phyloP scores from a whole-genome alignment of 1,140 invertebrate species.

The Oedothorax gibbosus region DNA sequence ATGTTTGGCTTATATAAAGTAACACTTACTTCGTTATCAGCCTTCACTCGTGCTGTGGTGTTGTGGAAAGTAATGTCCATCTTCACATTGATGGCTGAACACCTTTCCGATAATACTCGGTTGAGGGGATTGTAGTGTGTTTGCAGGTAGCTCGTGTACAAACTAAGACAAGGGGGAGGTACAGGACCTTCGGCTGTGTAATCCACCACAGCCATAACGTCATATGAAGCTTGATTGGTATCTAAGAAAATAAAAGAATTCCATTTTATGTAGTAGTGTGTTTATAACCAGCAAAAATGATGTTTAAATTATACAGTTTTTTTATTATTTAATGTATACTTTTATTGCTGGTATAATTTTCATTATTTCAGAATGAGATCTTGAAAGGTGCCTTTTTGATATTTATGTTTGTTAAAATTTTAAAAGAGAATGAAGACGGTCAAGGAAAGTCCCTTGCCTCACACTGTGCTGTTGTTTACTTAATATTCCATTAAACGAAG shows the following conservation, averaged over 20 bases:
- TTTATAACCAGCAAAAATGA: too few species aligned
- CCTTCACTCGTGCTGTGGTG: constrained; percentile 74
- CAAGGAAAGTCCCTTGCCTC: too few species aligned
- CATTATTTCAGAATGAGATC: too few species aligned
- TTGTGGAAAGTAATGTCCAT: constrained; percentile 93
- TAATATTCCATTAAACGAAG: too few species aligned
- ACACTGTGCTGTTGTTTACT: too few species aligned
- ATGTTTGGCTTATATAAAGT: background rate
- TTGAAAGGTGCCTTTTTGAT: too few species aligned
- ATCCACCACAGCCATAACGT: constrained; percentile 87
- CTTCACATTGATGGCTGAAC: constrained; percentile 93
- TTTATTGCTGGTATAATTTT: background rate
- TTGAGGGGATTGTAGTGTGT: constrained; percentile 86
- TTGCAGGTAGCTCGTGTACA: constrained; percentile 86
- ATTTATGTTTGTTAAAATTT: too few species aligned
- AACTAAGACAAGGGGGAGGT: constrained; percentile 81
- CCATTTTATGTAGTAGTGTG: background rate
- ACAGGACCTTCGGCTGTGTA: constrained; percentile 92
- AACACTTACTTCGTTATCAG: constrained; percentile 61
- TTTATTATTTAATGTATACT: background rate
- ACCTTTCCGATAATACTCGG: constrained; percentile 85
- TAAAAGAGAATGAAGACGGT: too few species aligned
- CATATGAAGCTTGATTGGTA: constrained; percentile 92
- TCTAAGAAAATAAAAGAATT: constrained; percentile 71
- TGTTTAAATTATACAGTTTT: too few species aligned